These are phyloP conservation scores for Euglossa dilemma DNA, from an alignment of 1,140 invertebrate genomes.

Conservation along the genomic window DNA sequence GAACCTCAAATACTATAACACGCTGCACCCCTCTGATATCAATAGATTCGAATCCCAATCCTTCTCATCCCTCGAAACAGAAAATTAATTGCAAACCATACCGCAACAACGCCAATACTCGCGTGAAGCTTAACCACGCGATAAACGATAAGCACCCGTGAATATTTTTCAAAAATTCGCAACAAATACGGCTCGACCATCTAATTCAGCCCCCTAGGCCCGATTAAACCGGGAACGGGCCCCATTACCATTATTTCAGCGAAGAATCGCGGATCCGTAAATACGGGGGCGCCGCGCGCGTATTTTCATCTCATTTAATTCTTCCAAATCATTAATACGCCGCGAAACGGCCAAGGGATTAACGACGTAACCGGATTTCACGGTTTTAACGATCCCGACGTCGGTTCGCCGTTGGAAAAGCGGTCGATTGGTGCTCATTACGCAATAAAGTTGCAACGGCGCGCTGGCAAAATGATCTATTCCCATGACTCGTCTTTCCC, in stretches of 20 bases:
- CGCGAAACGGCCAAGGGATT: conserved; percentile 12
- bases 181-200: too few relatives aligned
- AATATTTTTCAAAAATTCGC: too few relatives aligned
- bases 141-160: too few relatives aligned
- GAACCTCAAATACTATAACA: too few relatives aligned
- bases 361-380: conserved; percentile 36
- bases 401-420: neutral
- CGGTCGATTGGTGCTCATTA: conserved; percentile 38
- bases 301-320: conserved; percentile 50
- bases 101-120: too few relatives aligned
- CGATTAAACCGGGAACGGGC: too few relatives aligned
- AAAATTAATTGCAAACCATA: too few relatives aligned
- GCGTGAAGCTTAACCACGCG: too few relatives aligned
- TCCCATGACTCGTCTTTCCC: conserved; percentile 26
- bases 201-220: too few relatives aligned
- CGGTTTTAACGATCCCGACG: conserved; percentile 27
- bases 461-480: conserved; percentile 22
- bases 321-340: conserved; percentile 47
- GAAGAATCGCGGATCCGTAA: neutral
- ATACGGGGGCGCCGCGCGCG: neutral
- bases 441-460: conserved; percentile 21
- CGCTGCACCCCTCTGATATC: too few relatives aligned
- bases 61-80: too few relatives aligned
- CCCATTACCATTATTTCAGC: neutral
- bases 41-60: too few relatives aligned